Percentiles rank a stretch among this genome's conserved stretches.
phyloP scores from a whole-genome alignment of 2,113 vertebrate genomes.

The Cercocebus atys region DNA sequence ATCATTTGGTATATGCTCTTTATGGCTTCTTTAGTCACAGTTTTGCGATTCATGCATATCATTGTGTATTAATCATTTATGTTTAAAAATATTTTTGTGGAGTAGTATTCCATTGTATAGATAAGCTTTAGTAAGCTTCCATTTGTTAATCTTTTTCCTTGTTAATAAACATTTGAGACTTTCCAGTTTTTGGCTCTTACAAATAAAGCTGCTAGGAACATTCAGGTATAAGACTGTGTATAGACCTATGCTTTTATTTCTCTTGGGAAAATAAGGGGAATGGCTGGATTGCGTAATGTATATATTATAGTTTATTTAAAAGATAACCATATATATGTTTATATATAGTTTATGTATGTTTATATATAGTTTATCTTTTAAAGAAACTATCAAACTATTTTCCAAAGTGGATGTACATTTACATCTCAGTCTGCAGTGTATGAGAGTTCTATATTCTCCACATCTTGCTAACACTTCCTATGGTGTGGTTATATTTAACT shows the following conservation, averaged over 20 bases:
- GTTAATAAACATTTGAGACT: not conserved
- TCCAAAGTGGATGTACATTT: not conserved
- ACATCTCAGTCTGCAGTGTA: not conserved
- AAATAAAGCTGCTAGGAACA: not conserved
- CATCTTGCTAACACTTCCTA: not conserved
- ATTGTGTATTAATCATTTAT: not conserved
- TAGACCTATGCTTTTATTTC: not conserved
- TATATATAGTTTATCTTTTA: not conserved
- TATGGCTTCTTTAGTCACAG: not conserved
- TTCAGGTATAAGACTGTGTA: not conserved
- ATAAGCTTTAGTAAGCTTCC: not conserved
- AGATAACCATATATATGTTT: not conserved
- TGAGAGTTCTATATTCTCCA: not conserved
- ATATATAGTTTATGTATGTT: not conserved
- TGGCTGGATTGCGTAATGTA: not conserved
- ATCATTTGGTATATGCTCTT: not conserved
- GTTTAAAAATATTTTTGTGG: not conserved
- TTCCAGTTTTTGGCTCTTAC: not conserved
- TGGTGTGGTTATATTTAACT: not conserved
- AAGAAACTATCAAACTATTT: not conserved
- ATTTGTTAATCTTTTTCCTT: not conserved
- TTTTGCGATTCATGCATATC: not conserved
- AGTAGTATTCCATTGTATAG: not conserved
- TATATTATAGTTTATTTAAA: not conserved
- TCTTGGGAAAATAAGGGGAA: not conserved